Base-by-base conservation (phyloP, 1,140 invertebrate species). In the Rhagoletis zephyria region DNA sequence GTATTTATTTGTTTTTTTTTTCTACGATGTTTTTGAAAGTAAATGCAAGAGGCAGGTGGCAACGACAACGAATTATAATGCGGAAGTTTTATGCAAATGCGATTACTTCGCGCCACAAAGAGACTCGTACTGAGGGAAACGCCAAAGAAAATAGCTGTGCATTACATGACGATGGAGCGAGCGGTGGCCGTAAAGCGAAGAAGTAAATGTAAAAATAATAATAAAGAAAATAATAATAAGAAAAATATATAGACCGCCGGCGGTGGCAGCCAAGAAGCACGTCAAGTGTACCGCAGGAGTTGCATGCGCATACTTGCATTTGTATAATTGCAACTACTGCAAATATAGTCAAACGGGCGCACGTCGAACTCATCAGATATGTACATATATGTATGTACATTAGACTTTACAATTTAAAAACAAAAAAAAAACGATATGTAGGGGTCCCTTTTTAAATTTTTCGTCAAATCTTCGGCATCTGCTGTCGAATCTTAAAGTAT, bases 61-160 rank as follows among this genome's bases (percentile, higher is more conserved):
- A 81, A 56, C 74, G 7, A 56, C n/a, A 56, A 56, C 74, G 74
- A 81, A 81, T 81, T 81, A 81, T 81, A 81, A 81, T 81, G 74
- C 45, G 74, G 74, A 81, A 81, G 74, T 81, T 81, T 81, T 81
- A 81, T 81, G 74, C 74, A 81, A 81, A 81, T 81, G 74, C 74
- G 74, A 81, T 81, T 81, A 81, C 74, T 59, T 81, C 74, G 74
- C 74, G 45, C 45, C 74, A 81, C 67, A 74, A 74, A 48, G 14
- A 42, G 40, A n/a, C 12, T 16, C 30, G 30, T 30, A 40, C 67
- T 74, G 67, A 74, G 67, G 42, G 67, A 74, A 74, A 74, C 16
- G 67, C 67, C 12, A 65, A 65, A 74, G 67, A 48, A 74, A 74
- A 74, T 74, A 74, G 40, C 67, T 45, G 42, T 48, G 67, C 67